Evolutionary conservation across 2,113 vertebrate genomes (phyloP), one percentile per base, ranked within the genome.

Genomic region (Sebastes fasciatus): DNA sequence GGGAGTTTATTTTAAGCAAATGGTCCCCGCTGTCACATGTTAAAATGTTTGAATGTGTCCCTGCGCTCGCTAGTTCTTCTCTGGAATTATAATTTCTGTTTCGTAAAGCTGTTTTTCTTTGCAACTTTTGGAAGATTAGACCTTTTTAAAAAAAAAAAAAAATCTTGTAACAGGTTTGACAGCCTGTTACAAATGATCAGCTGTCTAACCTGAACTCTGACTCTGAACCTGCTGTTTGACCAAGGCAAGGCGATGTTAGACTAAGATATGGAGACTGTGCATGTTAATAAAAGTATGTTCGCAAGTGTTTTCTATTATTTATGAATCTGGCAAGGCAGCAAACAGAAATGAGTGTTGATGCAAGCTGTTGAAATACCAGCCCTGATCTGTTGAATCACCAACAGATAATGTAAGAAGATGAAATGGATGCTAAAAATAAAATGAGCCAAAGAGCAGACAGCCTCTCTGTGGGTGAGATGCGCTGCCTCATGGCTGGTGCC

Each of bases 391-490:
- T 74, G 19, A 86, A 76, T 85, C 70, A 26, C 65, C n/a, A 60
- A 40, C 86, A 79, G 83, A 77, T 62, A 74, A 79, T 69, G 42
- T 46, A 60, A 67, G 58, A 78, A 65, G 61, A 85, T 83, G 40
- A 87, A 90, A 83, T 75, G 63, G 19, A 76, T 65, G 70, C 82
- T 80, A 74, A 83, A 90, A 88, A 88, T 88, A 80, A 55, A 23
- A 55, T 16, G 48, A 71, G 45, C 43, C 57, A 66, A 51, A 82
- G 74, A 40, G 43, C 69, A 73, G 73, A 48, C 58, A 64, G 63
- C 71, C 51, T 46, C 45, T 46, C 62, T 66, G 68, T 65, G 67
- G 57, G 62, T n/a, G 63, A 79, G 72, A 68, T 6, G 52, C 4
- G n/a, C 58, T 72, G 51, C 63, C 63, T 67, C 23, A 9, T 46